Evolutionary conservation across 2,888 invertebrate species (phyloP).

Genomic region (Dynastes maya): DNA sequence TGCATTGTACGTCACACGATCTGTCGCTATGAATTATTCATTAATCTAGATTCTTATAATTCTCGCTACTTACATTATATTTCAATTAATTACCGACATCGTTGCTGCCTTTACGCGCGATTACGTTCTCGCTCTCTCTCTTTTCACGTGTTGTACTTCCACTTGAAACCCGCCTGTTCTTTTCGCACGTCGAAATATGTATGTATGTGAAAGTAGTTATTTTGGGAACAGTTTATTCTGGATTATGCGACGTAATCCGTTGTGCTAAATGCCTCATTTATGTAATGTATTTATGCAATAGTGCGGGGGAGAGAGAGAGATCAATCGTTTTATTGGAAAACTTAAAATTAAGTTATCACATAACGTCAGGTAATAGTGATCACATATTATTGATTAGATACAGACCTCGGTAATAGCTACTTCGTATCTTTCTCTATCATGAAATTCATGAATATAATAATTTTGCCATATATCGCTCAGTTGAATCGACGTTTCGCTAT

Average conservation of each 20-base stretch:
- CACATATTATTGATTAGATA: too few species aligned
- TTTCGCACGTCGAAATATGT: constrained; percentile 21
- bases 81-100: constrained; percentile 62
- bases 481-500: too few species aligned
- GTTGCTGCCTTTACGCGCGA: constrained; percentile 27
- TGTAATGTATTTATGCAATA: constrained; percentile 3
- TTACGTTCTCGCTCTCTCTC: constrained; percentile 3
- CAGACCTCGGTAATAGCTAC: too few species aligned
- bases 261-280: neutral
- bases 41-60: constrained; percentile 68
- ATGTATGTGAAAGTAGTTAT: constrained; percentile 24
- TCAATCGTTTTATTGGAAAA: neutral
- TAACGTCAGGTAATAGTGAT: too few species aligned
- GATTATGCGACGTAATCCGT: neutral
- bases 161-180: constrained; percentile 15
- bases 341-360: neutral
- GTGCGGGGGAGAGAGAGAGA: neutral
- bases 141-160: constrained; percentile 25
- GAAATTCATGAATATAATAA: too few species aligned
- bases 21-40: constrained; percentile 66
- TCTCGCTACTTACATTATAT: constrained; percentile 64
- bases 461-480: too few species aligned
- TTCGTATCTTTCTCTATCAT: too few species aligned
- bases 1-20: constrained; percentile 62
- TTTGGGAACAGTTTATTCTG: constrained; percentile 2